These are phyloP conservation scores for Monochamus alternatus DNA, from an alignment of 2,888 invertebrate species.

Conservation along the genomic window DNA sequence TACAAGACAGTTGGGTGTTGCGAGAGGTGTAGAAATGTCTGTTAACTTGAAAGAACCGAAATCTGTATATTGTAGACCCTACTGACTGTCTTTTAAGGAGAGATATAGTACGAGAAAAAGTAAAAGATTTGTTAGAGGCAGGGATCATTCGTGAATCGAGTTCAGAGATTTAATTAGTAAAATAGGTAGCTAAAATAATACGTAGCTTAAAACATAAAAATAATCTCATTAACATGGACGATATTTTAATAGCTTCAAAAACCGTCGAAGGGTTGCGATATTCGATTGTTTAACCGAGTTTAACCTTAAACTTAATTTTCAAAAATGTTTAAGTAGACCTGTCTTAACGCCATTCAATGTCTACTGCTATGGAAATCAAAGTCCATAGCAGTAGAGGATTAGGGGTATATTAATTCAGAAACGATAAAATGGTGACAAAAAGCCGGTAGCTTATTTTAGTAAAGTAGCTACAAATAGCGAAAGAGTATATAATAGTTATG, in stretches of 20 bases:
- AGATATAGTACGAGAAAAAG: not conserved
- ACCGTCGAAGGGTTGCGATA: not conserved
- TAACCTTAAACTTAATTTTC: not conserved
- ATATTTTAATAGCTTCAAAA: too few species aligned
- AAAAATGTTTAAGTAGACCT: not conserved
- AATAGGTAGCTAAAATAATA: too few species aligned
- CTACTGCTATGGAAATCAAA: not conserved
- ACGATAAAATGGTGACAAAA: not conserved
- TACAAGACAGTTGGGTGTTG: too few species aligned
- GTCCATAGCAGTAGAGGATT: too few species aligned
- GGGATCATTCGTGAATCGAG: not conserved
- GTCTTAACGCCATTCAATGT: too few species aligned
- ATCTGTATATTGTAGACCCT: not conserved
- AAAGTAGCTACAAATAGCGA: not conserved
- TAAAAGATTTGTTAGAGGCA: not conserved
- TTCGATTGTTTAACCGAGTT: not conserved
- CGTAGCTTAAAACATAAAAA: too few species aligned
- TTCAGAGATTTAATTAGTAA: too few species aligned
- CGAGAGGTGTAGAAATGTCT: too few species aligned
- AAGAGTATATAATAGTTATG: not conserved
- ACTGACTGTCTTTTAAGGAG: not conserved
- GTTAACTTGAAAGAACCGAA: not conserved
- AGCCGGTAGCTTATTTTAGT: not conserved
- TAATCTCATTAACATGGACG: not conserved
- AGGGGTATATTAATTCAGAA: not conserved